phyloP scores from a whole-genome alignment of 1,140 invertebrate genomes.

The Diachasma alloeum region DNA sequence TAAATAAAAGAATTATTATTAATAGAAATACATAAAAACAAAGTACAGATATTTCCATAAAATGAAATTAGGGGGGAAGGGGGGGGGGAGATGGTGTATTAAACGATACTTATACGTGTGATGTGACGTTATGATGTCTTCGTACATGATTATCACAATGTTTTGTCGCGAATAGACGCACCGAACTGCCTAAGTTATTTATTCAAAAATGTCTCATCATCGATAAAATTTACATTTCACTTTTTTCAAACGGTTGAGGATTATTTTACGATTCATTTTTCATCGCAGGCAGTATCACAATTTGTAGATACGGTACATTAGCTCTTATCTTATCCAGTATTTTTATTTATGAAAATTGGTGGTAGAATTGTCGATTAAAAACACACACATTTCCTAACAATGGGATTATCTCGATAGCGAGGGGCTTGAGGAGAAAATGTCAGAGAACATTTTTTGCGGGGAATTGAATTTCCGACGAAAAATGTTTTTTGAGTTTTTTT shows the following conservation, averaged over 20 bases:
- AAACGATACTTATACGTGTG: slow-evolving; percentile 34
- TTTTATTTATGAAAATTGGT: neutral
- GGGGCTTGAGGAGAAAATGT: neutral
- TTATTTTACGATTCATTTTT: neutral
- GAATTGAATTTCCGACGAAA: neutral
- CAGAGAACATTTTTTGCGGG: neutral
- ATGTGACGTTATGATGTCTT: slow-evolving; percentile 38
- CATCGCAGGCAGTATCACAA: neutral
- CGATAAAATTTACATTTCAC: slow-evolving; percentile 15
- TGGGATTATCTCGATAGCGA: neutral
- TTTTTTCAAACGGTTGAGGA: neutral
- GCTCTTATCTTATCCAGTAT: neutral
- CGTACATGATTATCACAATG: slow-evolving; percentile 64
- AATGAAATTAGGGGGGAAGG: slow-evolving; percentile 6
- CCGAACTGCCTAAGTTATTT: slow-evolving; percentile 48
- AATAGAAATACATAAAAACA: slow-evolving; percentile 11
- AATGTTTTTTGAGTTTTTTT: neutral
- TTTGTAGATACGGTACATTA: neutral
- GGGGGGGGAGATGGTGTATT: neutral
- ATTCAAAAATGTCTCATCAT: neutral
- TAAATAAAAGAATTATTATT: slow-evolving; percentile 3
- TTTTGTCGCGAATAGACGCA: slow-evolving; percentile 60
- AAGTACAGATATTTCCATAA: slow-evolving; percentile 16
- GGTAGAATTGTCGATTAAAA: neutral
- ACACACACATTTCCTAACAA: neutral